phyloP scores from a whole-genome alignment of 2,113 vertebrate species.

The Scolopax mira region DNA sequence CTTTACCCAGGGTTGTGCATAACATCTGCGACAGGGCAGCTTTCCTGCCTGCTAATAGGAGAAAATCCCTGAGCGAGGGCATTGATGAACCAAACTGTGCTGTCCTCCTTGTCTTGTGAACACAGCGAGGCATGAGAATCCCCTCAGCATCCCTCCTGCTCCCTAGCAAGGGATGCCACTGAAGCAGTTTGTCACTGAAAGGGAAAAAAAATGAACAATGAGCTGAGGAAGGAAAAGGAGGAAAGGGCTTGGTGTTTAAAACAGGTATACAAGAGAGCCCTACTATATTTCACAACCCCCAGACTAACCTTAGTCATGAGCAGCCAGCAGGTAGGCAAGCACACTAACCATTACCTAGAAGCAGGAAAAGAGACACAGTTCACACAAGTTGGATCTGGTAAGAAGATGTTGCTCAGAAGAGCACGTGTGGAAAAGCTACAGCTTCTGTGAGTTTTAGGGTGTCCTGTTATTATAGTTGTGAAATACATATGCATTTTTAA shows the following conservation, averaged over 20 bases:
- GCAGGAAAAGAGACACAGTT: not conserved
- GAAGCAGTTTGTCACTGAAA: not conserved
- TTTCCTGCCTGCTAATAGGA: not conserved
- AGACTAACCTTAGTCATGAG: not conserved
- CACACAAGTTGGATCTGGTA: not conserved
- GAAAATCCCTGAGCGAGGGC: accelerated
- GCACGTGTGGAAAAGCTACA: not conserved
- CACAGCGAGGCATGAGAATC: not conserved
- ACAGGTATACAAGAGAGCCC: not conserved
- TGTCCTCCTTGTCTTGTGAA: not conserved
- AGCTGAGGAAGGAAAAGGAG: not conserved
- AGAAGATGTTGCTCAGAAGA: not conserved
- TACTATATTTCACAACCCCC: not conserved
- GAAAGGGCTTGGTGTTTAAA: not conserved
- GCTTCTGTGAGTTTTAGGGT: not conserved
- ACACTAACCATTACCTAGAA: not conserved
- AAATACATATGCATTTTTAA: not conserved
- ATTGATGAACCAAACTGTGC: accelerated
- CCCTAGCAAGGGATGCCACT: not conserved
- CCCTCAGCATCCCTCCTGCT: not conserved
- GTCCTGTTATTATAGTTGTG: not conserved
- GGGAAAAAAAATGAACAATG: not conserved
- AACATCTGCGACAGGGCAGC: not conserved
- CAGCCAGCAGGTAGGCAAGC: not conserved
- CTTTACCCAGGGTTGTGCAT: not conserved